These are phyloP conservation scores for Upupa epops DNA, from an alignment of 2,113 vertebrate genomes.

Conservation along the genomic window DNA sequence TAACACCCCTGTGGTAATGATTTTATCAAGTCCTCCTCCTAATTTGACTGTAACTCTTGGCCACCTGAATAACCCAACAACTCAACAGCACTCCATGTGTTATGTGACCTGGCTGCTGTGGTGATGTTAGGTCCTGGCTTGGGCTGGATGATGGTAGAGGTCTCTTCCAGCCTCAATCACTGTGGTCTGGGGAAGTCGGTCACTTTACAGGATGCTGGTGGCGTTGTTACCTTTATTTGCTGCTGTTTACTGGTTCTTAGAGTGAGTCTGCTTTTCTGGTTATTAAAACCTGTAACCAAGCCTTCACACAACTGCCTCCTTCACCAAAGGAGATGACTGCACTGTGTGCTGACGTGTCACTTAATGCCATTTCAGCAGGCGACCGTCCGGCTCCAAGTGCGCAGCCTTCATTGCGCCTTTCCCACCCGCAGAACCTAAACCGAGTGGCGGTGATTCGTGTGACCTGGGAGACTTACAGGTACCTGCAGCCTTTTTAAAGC, in stretches of 20 bases:
- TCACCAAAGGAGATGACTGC: not conserved
- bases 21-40: not conserved
- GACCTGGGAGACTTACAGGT: slow-evolving; percentile 68
- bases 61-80: not conserved
- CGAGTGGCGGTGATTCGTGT: slow-evolving; percentile 34
- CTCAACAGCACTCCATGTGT: not conserved
- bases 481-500: not conserved
- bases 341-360: not conserved
- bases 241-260: not conserved
- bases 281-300: not conserved
- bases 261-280: not conserved
- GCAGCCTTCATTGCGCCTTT: slow-evolving; percentile 25
- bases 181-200: too few relatives aligned
- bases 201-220: not conserved
- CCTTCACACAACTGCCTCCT: not conserved
- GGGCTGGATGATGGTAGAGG: too few relatives aligned
- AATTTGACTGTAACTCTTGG: not conserved
- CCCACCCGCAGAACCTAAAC: slow-evolving; percentile 39
- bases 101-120: not conserved
- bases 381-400: slow-evolving; percentile 50
- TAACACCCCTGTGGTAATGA: not conserved
- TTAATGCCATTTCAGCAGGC: slow-evolving; percentile 62
- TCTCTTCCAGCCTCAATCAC: too few relatives aligned
- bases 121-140: too few relatives aligned
- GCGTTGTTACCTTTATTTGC: not conserved